Evolutionary conservation across 2,113 vertebrate species (phyloP).

Genomic region (Okapia johnstoni): DNA sequence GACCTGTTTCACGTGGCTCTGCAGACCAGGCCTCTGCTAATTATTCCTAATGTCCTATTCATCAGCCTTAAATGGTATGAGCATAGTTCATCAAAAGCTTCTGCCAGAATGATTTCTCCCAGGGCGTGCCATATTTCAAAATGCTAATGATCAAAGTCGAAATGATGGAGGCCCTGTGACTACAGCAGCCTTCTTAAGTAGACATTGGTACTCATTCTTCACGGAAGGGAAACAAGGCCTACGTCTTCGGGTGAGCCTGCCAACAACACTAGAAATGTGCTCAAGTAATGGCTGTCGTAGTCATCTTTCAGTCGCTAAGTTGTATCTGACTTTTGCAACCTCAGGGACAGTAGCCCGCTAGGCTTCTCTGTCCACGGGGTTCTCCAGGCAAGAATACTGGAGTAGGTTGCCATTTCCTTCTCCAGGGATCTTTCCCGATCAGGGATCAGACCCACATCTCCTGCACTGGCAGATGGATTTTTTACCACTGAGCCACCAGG

Average conservation of each 20-base stretch:
- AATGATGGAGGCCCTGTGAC: not conserved
- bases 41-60: conserved; percentile 15
- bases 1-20: not conserved
- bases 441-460: not conserved
- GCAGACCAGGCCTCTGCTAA: not conserved
- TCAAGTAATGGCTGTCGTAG: not conserved
- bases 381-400: not conserved
- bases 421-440: not conserved
- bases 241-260: not conserved
- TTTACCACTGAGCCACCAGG: not conserved
- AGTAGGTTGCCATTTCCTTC: not conserved
- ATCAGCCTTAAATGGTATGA: not conserved
- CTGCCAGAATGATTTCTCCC: not conserved
- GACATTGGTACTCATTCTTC: not conserved
- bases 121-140: not conserved
- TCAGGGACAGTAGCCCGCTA: not conserved
- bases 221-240: not conserved
- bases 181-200: not conserved
- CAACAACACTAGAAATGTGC: not conserved
- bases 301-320: not conserved
- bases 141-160: not conserved
- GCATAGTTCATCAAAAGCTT: not conserved
- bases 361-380: not conserved
- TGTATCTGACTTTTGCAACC: not conserved
- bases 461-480: not conserved